Percentiles rank a stretch among this genome's conserved stretches.
phyloP scores from a whole-genome alignment of 2,888 invertebrate species.

The Glyphotaelius pellucidus region DNA sequence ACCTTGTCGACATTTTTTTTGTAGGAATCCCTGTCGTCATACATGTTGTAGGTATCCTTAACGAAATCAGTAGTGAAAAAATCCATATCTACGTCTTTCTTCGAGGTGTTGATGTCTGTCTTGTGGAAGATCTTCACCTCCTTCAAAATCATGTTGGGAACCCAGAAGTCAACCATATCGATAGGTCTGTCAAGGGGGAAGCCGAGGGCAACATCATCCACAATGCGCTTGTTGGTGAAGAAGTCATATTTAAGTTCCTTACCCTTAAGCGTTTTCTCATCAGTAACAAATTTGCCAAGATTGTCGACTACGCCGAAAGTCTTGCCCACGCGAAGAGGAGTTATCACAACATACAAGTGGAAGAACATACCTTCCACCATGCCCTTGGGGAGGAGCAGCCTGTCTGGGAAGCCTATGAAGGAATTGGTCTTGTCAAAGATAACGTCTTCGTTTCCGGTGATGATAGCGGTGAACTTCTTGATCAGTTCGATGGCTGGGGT shows the following conservation, averaged over 20 bases:
- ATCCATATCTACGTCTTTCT: no score
- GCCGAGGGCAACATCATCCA: slow-evolving; percentile 76
- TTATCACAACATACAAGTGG: slow-evolving; percentile 79
- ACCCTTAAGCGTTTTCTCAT: slow-evolving; percentile 70
- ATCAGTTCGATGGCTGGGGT: slow-evolving; percentile 72
- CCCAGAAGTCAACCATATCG: slow-evolving; percentile 70
- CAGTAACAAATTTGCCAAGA: no score
- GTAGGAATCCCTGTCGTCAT: no score
- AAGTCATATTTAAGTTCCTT: slow-evolving; percentile 58
- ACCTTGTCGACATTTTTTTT: no score
- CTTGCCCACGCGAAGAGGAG: slow-evolving; percentile 73
- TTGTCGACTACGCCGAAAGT: slow-evolving; percentile 72
- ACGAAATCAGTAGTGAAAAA: no score
- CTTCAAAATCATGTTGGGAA: slow-evolving; percentile 75
- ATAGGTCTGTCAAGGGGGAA: slow-evolving; percentile 79
- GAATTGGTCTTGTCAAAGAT: slow-evolving; percentile 74
- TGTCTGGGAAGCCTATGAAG: slow-evolving; percentile 79
- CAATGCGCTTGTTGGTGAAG: not conserved
- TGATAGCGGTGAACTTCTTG: slow-evolving; percentile 74
- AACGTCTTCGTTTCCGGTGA: slow-evolving; percentile 74
- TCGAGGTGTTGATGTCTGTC: not conserved
- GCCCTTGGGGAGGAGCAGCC: slow-evolving; percentile 82
- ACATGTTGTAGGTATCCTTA: no score
- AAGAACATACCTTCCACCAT: slow-evolving; percentile 80
- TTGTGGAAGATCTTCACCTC: slow-evolving; percentile 78